These are phyloP conservation scores for Psephotus haematonotus DNA, from an alignment of 2,113 vertebrate genomes.

Conservation along the genomic window DNA sequence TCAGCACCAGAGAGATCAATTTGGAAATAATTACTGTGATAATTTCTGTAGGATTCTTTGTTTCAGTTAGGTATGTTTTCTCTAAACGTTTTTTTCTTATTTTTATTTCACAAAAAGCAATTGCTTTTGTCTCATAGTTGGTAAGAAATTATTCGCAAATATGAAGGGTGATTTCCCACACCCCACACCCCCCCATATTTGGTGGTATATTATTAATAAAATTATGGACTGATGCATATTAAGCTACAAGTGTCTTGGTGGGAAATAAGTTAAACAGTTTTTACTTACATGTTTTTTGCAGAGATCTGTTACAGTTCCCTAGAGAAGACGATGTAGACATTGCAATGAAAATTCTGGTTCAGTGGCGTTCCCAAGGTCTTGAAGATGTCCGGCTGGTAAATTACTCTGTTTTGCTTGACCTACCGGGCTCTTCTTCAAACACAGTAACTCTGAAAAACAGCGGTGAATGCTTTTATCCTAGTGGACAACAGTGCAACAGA, in stretches of 20 bases:
- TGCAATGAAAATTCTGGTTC: constrained; percentile 77
- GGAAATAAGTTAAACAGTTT: not conserved
- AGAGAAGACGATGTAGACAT: constrained; percentile 72
- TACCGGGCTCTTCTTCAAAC: constrained; percentile 83
- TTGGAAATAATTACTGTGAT: not conserved
- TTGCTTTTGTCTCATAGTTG: not conserved
- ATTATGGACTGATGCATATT: not conserved
- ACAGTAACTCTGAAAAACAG: constrained; percentile 80
- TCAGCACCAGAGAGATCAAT: not conserved
- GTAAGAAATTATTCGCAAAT: not conserved
- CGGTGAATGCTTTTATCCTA: constrained; percentile 86
- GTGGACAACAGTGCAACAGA: constrained; percentile 78
- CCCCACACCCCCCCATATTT: not conserved
- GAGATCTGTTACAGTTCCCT: constrained; percentile 78
- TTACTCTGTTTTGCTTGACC: constrained; percentile 87
- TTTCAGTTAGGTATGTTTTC: not conserved
- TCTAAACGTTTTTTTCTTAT: not conserved
- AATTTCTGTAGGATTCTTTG: not conserved
- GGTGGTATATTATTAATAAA: not conserved
- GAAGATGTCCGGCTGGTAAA: constrained; percentile 84
- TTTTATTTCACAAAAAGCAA: not conserved
- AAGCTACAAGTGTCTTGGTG: not conserved
- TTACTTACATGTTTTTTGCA: constrained; percentile 31
- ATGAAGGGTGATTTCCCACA: no score
- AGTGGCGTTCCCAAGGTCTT: constrained; percentile 86